Conservation (phyloP, 1,140 invertebrate species). For the Druon quercuslanigerum region DNA sequence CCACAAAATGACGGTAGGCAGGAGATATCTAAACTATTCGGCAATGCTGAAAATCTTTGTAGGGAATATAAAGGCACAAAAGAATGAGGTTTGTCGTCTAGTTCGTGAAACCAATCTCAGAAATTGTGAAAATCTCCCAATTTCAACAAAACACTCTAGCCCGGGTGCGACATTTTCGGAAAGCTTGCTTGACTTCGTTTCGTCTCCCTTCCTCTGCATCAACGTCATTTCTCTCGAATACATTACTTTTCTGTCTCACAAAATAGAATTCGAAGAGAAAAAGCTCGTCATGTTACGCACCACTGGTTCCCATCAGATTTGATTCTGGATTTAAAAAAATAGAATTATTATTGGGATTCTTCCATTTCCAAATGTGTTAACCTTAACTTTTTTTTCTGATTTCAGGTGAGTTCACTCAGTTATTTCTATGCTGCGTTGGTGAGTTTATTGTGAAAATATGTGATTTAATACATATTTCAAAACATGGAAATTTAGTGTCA, state of each 20-base stretch:
- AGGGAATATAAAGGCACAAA: constrained; percentile 21
- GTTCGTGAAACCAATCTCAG: constrained; percentile 43
- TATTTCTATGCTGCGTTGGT: not conserved
- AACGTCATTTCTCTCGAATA: not conserved
- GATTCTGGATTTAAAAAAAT: not conserved
- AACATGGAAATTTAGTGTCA: too few relatives aligned
- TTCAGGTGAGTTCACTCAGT: not conserved
- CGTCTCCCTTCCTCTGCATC: not conserved
- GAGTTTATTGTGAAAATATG: too few relatives aligned
- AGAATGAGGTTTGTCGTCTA: constrained; percentile 36
- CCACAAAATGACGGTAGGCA: constrained; percentile 15
- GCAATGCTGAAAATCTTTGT: constrained; percentile 19
- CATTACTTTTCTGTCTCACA: constrained; percentile 2
- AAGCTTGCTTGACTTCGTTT: constrained; percentile 23
- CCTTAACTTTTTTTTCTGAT: not conserved
- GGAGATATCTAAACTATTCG: constrained; percentile 15
- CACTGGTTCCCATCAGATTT: not conserved
- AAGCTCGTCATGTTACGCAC: not conserved
- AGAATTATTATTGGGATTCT: not conserved
- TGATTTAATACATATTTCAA: too few relatives aligned
- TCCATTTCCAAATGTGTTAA: not conserved
- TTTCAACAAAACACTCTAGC: constrained; percentile 36
- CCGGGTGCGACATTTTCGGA: not conserved
- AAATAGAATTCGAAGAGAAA: not conserved
- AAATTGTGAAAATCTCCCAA: constrained; percentile 38